phyloP scores from a whole-genome alignment of 1,140 invertebrate species.

The Drosophila repletoides region DNA sequence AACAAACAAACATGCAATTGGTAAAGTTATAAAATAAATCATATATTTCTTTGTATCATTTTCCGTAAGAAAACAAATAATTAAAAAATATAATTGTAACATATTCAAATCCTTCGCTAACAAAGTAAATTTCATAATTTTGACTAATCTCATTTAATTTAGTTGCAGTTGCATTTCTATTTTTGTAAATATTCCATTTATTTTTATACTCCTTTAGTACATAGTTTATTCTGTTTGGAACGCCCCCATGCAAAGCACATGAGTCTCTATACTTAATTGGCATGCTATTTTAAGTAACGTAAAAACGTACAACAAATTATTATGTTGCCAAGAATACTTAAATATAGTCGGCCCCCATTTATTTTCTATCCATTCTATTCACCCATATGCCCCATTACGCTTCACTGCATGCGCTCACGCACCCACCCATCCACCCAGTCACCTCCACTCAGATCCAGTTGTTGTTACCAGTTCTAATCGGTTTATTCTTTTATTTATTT shows the following conservation, averaged over 20 bases:
- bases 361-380: not conserved
- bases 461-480: slow-evolving; percentile 70
- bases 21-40: slow-evolving; percentile 59
- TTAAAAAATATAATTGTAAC: slow-evolving; percentile 2
- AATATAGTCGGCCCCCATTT: slow-evolving; percentile 55
- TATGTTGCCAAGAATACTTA: slow-evolving; percentile 62
- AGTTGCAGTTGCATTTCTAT: slow-evolving; percentile 6
- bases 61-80: slow-evolving; percentile 20
- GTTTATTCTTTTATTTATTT: slow-evolving; percentile 20
- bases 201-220: not conserved
- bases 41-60: slow-evolving; percentile 45
- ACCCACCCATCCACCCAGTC: slow-evolving; percentile 15
- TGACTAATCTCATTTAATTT: not conserved
- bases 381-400: slow-evolving; percentile 20
- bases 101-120: not conserved
- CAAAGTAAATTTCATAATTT: slow-evolving; percentile 4
- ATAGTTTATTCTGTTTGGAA: slow-evolving; percentile 5
- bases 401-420: slow-evolving; percentile 35
- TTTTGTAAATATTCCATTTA: slow-evolving; percentile 15
- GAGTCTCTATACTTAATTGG: slow-evolving; percentile 33
- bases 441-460: slow-evolving; percentile 15
- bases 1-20: slow-evolving; percentile 58
- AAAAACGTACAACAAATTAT: slow-evolving; percentile 43
- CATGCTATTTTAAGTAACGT: slow-evolving; percentile 76
- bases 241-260: slow-evolving; percentile 7